Percentiles rank a stretch among this genome's conserved stretches.
Conservation (phyloP, 2,888 invertebrate species). For the Lypha dubia region DNA sequence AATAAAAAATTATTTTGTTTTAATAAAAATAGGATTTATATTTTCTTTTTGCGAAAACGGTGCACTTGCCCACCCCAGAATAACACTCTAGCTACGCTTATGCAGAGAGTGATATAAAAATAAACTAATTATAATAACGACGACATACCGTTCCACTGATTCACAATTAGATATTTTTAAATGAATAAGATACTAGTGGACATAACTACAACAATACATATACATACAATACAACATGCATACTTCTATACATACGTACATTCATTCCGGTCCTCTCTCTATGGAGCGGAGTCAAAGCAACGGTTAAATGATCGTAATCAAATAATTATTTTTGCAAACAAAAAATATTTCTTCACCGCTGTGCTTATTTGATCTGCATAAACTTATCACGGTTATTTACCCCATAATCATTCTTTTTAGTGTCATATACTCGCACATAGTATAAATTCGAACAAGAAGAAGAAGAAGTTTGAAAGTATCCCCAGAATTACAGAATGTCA, state of each 20-base stretch:
- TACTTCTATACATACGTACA: neutral
- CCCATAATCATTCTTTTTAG: neutral
- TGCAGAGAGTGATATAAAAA: constrained; percentile 14
- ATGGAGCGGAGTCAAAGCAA: constrained; percentile 5
- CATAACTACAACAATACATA: too few relatives aligned
- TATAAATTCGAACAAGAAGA: neutral
- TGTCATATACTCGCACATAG: neutral
- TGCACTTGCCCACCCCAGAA: too few relatives aligned
- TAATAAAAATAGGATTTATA: too few relatives aligned
- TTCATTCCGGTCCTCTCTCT: neutral
- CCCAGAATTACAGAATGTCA: too few relatives aligned
- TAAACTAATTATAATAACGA: constrained; percentile 33
- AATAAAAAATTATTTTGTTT: too few relatives aligned
- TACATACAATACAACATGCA: too few relatives aligned
- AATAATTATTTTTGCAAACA: neutral
- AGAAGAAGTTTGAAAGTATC: neutral
- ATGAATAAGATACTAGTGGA: neutral
- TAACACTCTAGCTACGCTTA: too few relatives aligned
- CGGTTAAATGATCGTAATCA: constrained; percentile 12
- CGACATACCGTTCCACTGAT: constrained; percentile 24
- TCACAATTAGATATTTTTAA: constrained; percentile 29
- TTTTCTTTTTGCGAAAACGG: too few relatives aligned
- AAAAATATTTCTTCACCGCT: neutral
- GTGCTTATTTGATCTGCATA: neutral
- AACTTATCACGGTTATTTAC: neutral